Percentiles rank a stretch among this genome's conserved stretches.
These are phyloP conservation scores for Stenopsyche tienmushanensis DNA, from an alignment of 1,140 invertebrate species.

Conservation along the genomic window DNA sequence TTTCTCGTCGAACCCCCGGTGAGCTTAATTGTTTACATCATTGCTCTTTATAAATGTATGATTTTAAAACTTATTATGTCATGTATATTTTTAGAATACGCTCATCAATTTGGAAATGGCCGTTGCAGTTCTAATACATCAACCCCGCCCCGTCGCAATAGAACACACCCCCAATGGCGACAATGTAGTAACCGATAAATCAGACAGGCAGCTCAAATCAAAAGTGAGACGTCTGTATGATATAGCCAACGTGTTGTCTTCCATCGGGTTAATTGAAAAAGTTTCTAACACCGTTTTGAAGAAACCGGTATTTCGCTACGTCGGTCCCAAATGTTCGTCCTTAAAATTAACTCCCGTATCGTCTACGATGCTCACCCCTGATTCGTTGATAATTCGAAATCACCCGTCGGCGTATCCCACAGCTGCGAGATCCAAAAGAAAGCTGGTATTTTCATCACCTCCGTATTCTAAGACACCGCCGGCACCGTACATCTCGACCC, in stretches of 20 bases:
- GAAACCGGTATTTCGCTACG: conserved; percentile 70
- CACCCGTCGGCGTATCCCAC: conserved; percentile 47
- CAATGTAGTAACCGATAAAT: conserved; percentile 46
- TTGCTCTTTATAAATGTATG: too few species aligned
- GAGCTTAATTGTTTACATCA: conserved; percentile 45
- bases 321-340: conserved; percentile 54
- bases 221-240: conserved; percentile 73
- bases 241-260: conserved; percentile 73
- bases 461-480: conserved; percentile 41
- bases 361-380: conserved; percentile 49
- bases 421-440: conserved; percentile 51
- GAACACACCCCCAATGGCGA: conserved; percentile 39
- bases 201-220: conserved; percentile 58
- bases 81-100: conserved; percentile 58
- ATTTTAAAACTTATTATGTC: not conserved
- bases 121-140: conserved; percentile 64
- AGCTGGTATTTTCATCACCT: conserved; percentile 53
- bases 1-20: conserved; percentile 67
- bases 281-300: conserved; percentile 60
- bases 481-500: conserved; percentile 45
- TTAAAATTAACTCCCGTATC: conserved; percentile 20
- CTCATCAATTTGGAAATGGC: conserved; percentile 69
- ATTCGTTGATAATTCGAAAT: conserved; percentile 44
- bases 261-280: conserved; percentile 67
- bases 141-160: conserved; percentile 44